Conservation (phyloP, 1,140 invertebrate genomes). For the Chelonus insularis region DNA sequence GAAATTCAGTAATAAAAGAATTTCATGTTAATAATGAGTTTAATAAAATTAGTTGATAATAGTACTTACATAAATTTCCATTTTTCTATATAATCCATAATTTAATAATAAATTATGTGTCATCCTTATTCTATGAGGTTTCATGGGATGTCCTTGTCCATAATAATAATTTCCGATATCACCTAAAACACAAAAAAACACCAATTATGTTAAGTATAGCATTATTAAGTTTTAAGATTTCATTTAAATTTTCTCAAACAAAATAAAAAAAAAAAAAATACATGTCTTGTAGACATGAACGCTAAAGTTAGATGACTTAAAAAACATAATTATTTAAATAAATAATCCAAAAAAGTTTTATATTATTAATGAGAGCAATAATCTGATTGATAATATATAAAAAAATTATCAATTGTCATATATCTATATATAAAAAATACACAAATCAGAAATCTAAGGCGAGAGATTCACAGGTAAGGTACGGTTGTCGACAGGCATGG, state of each 20-base stretch:
- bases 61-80: slow-evolving; percentile 99
- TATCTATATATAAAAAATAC: neutral
- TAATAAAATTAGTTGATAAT: too few species aligned
- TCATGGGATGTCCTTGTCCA: slow-evolving; percentile 99
- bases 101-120: slow-evolving; percentile 98
- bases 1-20: too few species aligned
- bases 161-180: slow-evolving; percentile 99
- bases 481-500: slow-evolving; percentile 40
- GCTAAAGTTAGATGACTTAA: too few species aligned
- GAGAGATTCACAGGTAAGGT: slow-evolving; percentile 38
- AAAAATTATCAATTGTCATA: neutral
- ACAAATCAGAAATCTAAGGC: slow-evolving; percentile 19
- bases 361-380: too few species aligned
- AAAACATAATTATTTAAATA: too few species aligned
- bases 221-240: too few species aligned
- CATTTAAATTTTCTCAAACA: slow-evolving; percentile 7
- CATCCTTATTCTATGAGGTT: slow-evolving; percentile 99
- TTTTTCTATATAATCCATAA: slow-evolving; percentile 99
- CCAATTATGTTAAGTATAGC: too few species aligned
- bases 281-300: slow-evolving; percentile 17
- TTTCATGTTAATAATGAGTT: too few species aligned
- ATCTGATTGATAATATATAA: too few species aligned
- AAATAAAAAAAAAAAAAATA: slow-evolving; percentile 14
- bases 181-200: slow-evolving; percentile 67
- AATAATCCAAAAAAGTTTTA: too few species aligned